phyloP scores from a whole-genome alignment of 2,113 vertebrate species.

The Psittacula cyanocephala region DNA sequence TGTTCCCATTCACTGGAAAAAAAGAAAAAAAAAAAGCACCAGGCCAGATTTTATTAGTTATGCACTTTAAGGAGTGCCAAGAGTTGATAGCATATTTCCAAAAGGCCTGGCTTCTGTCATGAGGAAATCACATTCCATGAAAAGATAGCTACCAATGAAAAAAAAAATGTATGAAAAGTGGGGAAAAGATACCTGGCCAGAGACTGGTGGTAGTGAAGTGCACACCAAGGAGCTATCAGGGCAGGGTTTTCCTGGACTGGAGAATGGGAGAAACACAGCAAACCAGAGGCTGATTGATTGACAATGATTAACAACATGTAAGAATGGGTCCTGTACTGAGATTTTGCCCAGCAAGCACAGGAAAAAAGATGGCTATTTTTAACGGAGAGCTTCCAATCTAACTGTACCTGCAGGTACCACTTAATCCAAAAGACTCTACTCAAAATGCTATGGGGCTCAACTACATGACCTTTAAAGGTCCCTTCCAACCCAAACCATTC shows the following conservation, averaged over 20 bases:
- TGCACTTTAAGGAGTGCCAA: background rate
- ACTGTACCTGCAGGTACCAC: background rate
- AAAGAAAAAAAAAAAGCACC: background rate
- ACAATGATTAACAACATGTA: background rate
- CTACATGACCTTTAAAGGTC: background rate
- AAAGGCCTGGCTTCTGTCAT: background rate
- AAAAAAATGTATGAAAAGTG: background rate
- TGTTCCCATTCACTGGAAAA: background rate
- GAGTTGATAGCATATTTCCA: slow-evolving; percentile 24
- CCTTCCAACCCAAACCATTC: background rate
- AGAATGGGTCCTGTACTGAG: background rate
- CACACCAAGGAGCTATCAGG: background rate
- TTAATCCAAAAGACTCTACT: background rate
- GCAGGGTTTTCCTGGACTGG: background rate
- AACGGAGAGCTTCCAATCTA: background rate
- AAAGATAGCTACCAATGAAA: background rate
- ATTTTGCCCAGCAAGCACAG: background rate
- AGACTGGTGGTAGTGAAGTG: background rate
- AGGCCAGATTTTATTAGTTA: background rate
- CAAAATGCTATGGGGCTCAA: background rate
- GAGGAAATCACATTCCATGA: background rate
- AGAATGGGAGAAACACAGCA: background rate
- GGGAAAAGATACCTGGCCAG: background rate
- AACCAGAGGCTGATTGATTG: background rate
- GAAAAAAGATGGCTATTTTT: background rate